Evolutionary conservation across 2,113 vertebrate genomes (phyloP), one percentile per base, ranked within the genome.

Genomic region (Xenopus borealis): DNA sequence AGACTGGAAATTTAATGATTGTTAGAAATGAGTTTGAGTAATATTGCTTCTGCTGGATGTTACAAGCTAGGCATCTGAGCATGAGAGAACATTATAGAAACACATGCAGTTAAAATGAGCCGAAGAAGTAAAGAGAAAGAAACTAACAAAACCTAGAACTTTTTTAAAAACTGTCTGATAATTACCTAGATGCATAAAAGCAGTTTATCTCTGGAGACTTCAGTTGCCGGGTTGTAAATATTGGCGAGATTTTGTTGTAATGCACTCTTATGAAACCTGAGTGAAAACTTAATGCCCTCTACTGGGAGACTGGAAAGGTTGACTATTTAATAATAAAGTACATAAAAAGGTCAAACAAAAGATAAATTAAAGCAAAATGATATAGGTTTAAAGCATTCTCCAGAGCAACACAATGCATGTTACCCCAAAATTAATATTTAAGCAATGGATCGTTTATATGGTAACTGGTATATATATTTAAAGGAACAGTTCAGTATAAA

Each of bases 201-300:
- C 47, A 13, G 33, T 16, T 16, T 55, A 55, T n/a, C 53, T n/a
- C 53, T 55, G 16, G 53, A 55, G 53, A n/a, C 2, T 55, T 16
- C 53, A 55, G 53, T 16, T 50, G 4, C 53, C 18, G 16, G 53
- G 14, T 2, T 16, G 16, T 55, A 55, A 55, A 55, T n/a, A 55
- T 7, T 55, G 53, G 3, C 8, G 17, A 3, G 6, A n/a, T 55
- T n/a, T 16, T 7, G 0, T 16, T 16, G 1, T 55, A n/a, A 8
- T 55, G 13, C 14, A 40, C 33, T 40, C 33, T 40, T 40, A 40
- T 40, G 8, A 40, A 0, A 27, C 19, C 82, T 82, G 68, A 14
- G 72, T 33, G 78, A 27, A 27, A 27, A 27, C 23, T 1, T 27
- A 27, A 27, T 27, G 86, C 87, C 88, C 86, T 83, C 88, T 89